Conservation (phyloP, 1,140 invertebrate genomes). For the Rhyacophila brunnea region DNA sequence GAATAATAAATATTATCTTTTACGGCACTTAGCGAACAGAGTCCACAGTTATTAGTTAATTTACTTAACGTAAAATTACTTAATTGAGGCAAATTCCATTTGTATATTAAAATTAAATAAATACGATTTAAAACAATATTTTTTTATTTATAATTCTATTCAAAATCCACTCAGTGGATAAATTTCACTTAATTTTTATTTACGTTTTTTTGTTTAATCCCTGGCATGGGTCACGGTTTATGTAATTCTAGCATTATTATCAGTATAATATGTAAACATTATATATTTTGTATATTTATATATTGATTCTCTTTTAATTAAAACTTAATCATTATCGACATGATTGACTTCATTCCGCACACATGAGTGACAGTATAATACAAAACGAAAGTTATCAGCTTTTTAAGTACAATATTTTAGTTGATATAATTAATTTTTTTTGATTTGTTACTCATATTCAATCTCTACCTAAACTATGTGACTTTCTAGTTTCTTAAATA, state of each 20-base stretch:
- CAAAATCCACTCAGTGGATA: constrained; percentile 32
- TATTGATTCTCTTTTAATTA: constrained; percentile 20
- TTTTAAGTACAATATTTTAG: constrained; percentile 25
- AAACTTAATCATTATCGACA: constrained; percentile 27
- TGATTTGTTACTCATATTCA: constrained; percentile 23
- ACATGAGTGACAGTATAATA: constrained; percentile 19
- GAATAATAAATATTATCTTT: no score
- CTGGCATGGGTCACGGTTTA: constrained; percentile 22
- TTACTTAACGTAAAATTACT: not conserved
- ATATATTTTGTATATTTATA: constrained; percentile 6
- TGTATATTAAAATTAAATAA: constrained; percentile 1
- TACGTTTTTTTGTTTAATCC: constrained; percentile 26
- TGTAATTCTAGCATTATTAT: constrained; percentile 7
- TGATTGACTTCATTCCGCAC: constrained; percentile 26
- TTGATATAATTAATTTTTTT: constrained; percentile 4
- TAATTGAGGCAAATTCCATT: not conserved
- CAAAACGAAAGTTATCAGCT: constrained; percentile 24
- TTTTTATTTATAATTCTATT: constrained; percentile 6
- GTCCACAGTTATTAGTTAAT: constrained; percentile 9
- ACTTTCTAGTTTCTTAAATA: constrained; percentile 21
- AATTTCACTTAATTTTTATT: constrained; percentile 25
- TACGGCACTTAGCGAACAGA: constrained; percentile 5
- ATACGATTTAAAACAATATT: not conserved
- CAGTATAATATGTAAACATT: constrained; percentile 1
- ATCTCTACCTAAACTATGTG: constrained; percentile 31